A percentile compares a stretch with the other conserved stretches of the same genome.
phyloP scores from a whole-genome alignment of 1,140 invertebrate genomes.

The Periplaneta americana region DNA sequence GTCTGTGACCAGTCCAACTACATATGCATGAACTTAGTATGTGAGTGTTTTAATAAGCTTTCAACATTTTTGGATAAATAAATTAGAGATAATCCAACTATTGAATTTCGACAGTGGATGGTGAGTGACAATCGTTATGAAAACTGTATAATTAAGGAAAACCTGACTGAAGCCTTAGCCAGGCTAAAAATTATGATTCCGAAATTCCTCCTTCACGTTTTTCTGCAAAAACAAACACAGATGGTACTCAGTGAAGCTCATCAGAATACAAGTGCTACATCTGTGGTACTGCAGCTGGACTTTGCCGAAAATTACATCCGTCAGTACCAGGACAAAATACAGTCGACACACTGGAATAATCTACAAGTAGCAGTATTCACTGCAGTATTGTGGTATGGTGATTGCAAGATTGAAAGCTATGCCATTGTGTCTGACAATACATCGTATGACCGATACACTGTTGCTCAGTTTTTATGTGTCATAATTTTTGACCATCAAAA shows the following conservation, averaged over 20 bases:
- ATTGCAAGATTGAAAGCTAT: not conserved
- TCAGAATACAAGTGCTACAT: not conserved
- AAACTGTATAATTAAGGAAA: not conserved
- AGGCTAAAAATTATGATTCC: not conserved
- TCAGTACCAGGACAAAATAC: not conserved
- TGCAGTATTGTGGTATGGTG: conserved; percentile 4
- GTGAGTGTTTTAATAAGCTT: not conserved
- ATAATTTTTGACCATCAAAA: too few species aligned
- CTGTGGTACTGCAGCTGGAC: not conserved
- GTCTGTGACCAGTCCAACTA: not conserved
- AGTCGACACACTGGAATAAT: conserved; percentile 9
- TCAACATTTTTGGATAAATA: not conserved
- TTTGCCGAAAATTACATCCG: conserved; percentile 3
- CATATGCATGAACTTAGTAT: not conserved
- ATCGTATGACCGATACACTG: too few species aligned
- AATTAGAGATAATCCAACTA: not conserved
- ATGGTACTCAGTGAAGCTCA: not conserved
- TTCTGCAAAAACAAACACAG: not conserved
- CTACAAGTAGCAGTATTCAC: conserved; percentile 12
- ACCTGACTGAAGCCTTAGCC: not conserved
- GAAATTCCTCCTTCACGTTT: not conserved
- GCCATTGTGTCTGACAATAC: not conserved
- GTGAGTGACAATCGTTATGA: not conserved
- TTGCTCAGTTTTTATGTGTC: too few species aligned
- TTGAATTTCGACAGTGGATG: not conserved